Conservation (phyloP, 2,888 invertebrate species). For the Aphelenchoides bicaudatus region DNA sequence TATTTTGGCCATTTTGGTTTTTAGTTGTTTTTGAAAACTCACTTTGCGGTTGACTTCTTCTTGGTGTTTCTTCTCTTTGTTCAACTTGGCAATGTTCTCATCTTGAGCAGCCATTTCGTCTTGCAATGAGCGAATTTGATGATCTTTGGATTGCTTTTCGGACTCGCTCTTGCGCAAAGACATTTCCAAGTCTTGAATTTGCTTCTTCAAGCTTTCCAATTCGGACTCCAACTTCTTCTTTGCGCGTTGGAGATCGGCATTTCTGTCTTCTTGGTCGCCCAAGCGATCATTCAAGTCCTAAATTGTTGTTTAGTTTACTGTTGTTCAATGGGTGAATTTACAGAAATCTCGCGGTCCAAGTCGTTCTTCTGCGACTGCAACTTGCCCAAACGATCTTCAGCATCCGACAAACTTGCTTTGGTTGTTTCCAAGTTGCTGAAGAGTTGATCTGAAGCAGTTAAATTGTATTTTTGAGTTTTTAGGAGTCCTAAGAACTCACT, state of each 20-base stretch:
- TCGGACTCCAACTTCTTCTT: constrained; percentile 80
- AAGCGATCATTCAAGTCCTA: constrained; percentile 66
- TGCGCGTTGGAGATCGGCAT: constrained; percentile 53
- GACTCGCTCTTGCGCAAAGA: constrained; percentile 54
- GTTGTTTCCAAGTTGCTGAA: constrained; percentile 64
- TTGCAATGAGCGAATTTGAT: constrained; percentile 57
- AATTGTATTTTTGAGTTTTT: constrained; percentile 47
- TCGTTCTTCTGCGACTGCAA: constrained; percentile 95
- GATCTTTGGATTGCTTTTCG: constrained; percentile 58
- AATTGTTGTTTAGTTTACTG: neutral
- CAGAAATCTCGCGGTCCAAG: constrained; percentile 75
- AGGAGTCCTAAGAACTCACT: constrained; percentile 63
- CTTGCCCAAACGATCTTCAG: constrained; percentile 96
- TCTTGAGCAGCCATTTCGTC: constrained; percentile 59
- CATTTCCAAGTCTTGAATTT: constrained; percentile 45
- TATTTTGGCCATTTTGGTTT: no score
- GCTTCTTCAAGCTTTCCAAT: constrained; percentile 72
- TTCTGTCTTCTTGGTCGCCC: constrained; percentile 57
- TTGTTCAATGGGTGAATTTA: neutral
- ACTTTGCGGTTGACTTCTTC: constrained; percentile 60
- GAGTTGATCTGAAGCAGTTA: constrained; percentile 48
- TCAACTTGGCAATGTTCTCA: constrained; percentile 57
- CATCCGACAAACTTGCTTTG: constrained; percentile 51
- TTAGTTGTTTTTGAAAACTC: constrained; percentile 5
- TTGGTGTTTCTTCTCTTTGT: constrained; percentile 65